phyloP scores from a whole-genome alignment of 2,113 vertebrate genomes.

The Osmerus eperlanus region DNA sequence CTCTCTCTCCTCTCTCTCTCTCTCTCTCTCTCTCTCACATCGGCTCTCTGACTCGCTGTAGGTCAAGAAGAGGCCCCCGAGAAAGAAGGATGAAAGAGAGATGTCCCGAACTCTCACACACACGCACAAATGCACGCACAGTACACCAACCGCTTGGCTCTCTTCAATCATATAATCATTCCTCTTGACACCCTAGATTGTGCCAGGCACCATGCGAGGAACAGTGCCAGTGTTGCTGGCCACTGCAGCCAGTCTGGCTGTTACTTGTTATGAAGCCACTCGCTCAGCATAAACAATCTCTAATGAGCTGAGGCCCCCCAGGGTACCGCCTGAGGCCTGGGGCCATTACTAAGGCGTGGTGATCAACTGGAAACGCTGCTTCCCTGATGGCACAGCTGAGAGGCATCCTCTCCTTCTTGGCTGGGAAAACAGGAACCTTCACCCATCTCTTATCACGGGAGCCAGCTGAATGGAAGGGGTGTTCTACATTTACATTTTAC shows the following conservation, averaged over 20 bases:
- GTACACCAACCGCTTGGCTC: not conserved
- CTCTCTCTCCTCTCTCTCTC: too few species aligned
- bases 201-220: not conserved
- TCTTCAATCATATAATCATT: not conserved
- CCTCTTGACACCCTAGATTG: not conserved
- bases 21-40: too few species aligned
- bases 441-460: not conserved
- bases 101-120: not conserved
- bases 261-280: not conserved
- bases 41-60: not conserved
- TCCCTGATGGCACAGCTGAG: not conserved
- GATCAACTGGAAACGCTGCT: not conserved
- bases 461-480: conserved; percentile 7
- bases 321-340: not conserved
- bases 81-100: not conserved
- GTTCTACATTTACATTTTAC: too few species aligned
- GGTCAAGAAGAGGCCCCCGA: not conserved
- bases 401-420: conserved; percentile 11
- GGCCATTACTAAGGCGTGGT: not conserved
- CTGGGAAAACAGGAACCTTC: conserved; percentile 1
- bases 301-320: not conserved
- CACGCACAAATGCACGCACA: not conserved
- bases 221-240: not conserved
- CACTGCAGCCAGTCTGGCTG: not conserved
- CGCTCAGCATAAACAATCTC: not conserved